Base-by-base conservation (phyloP, 1,140 invertebrate genomes). In the Archivesica marissinica region DNA sequence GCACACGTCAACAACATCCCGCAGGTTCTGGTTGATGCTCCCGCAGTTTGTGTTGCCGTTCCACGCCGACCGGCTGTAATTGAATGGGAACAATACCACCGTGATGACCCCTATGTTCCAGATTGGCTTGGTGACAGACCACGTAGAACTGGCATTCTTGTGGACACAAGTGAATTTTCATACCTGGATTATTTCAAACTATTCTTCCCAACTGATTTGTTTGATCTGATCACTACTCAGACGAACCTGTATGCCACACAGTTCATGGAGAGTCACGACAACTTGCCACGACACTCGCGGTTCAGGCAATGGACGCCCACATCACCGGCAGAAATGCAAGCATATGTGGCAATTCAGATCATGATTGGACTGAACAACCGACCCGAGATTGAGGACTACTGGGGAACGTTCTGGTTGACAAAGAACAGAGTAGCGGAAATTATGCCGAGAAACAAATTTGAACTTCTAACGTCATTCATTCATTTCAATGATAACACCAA, bases 401-500 rank as follows among this genome's bases (percentile, higher is more conserved):
- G 66, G 66, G 23, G 35, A 4, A 23, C 35, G 13, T 70, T 39
- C n/a, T 39, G 66, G 39, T 38, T 70, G 35, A 70, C 66, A n/a
- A 2, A 9, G 3, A 39, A n/a, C 23, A 23, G n/a, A 17, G 15
- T 70, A 9, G 20, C 66, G 41, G 2, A 35, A 2, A 30, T 70
- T 2, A 70, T 70, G 66, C n/a, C 33, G 23, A 70, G 66, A 70
- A 70, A 70, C 39, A 7, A 38, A 11, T 75, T 50, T 28, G 41
- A 75, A 17, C 35, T 75, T 3, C n/a, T 75, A 11, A 47, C 50
- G 7, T 50, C 70, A 2, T 70, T 70, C 44, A 13, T 75, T 6
- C 70, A 75, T 23, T 75, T 75, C 70, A 75, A 75, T 30, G 44
- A 75, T n/a, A 75, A 75, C 30, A 47, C 20, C 11, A 15, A 75